Base-by-base conservation (phyloP, 2,888 invertebrate genomes). In the Suillia variegata region DNA sequence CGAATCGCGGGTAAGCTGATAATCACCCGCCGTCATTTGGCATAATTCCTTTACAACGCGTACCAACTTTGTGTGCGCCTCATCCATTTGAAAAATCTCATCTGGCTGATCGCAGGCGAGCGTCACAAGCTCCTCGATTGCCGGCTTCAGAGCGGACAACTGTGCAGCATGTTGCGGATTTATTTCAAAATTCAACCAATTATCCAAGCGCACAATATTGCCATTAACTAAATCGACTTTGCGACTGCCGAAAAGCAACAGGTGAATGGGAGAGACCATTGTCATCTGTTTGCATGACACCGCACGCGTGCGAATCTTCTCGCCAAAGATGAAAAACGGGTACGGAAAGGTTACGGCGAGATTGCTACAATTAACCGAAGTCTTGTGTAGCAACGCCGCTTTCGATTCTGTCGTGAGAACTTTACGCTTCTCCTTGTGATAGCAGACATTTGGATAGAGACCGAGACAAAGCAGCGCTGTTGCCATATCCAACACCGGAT, bases 251-350 rank as follows among this genome's bases (percentile, higher is more conserved):
- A 98, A 98, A 38, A 99, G 84, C 67, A 99, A 80, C 45, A 99
- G 84, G 78, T 98, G 97, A 63, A 98, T 82, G 0, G 98, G 96
- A 1, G 96, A 89, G 5, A 98, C 93, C 95, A 97, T 97, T 1
- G 95, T 93, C 87, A 94, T 88, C 83, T 97, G 96, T 79, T 98
- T 98, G 82, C 98, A 98, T 13, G 94, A 92, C 53, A 99, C 95
- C 1, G 97, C 96, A 56, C 94, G 86, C 0, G 98, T 97, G 56
- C 98, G 89, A 58, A 98, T 94, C 86, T 99, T 99, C 84, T 99
- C 98, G 0, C 98, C 97, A 81, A 98, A 99, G 58, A 99, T 93
- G 79, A 99, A 97, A 80, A 97, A 91, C 0, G 98, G 98, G 65
- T 93, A 96, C 0, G 93, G 92, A 76, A 98, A 98, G 65, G 86